Conservation (phyloP, 2,888 invertebrate species). For the Tipula helvola region DNA sequence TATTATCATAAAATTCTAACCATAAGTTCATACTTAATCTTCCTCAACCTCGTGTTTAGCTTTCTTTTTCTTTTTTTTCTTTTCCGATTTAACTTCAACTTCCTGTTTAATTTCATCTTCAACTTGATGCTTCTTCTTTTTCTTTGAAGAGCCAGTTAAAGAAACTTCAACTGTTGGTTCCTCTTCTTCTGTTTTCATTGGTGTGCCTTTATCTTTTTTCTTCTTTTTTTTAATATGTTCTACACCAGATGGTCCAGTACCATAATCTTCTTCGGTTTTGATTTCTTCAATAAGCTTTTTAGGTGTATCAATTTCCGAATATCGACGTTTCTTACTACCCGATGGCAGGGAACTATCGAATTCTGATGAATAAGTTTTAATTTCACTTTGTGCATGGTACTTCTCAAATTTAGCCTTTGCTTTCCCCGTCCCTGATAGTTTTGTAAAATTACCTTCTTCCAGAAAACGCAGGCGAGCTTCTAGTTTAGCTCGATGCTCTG, state of each 20-base stretch:
- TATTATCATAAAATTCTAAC: not conserved
- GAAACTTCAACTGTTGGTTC: conserved; percentile 11
- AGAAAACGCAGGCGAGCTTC: conserved; percentile 67
- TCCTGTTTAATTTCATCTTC: conserved; percentile 38
- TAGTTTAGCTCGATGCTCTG: conserved; percentile 78
- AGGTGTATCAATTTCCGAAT: conserved; percentile 36
- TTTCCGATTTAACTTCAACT: not conserved
- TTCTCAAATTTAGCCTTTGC: conserved; percentile 85
- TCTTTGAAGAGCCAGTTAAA: conserved; percentile 29
- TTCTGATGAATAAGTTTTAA: conserved; percentile 63
- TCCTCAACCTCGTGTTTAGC: not conserved
- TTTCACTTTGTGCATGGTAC: conserved; percentile 68
- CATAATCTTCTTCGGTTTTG: conserved; percentile 17
- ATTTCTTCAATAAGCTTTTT: conserved; percentile 21
- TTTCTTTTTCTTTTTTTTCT: conserved; percentile 6
- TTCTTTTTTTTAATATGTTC: conserved; percentile 19
- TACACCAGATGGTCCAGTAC: conserved; percentile 22
- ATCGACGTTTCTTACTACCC: conserved; percentile 41
- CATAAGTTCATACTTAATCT: not conserved
- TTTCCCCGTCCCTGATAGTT: conserved; percentile 81
- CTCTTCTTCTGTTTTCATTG: not conserved
- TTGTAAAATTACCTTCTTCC: conserved; percentile 71
- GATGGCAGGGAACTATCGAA: conserved; percentile 70
- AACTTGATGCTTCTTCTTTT: conserved; percentile 38
- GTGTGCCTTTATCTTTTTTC: conserved; percentile 24